phyloP scores from a whole-genome alignment of 1,140 invertebrate genomes.

The Danaus melanippus region DNA sequence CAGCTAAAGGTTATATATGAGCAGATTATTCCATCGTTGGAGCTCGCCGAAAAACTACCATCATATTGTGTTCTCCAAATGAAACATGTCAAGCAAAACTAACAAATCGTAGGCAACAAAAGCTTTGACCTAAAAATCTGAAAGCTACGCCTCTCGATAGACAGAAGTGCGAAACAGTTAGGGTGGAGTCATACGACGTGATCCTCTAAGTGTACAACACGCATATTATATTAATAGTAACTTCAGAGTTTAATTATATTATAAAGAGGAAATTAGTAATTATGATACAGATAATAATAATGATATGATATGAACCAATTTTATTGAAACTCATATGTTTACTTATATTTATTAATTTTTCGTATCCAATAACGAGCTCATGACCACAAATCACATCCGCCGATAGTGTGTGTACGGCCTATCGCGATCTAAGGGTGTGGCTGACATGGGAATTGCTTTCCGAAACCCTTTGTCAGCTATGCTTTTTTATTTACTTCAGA shows the following conservation, averaged over 20 bases:
- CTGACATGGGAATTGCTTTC: slow-evolving; percentile 39
- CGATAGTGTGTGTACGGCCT: slow-evolving; percentile 12
- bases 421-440: slow-evolving; percentile 23
- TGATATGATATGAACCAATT: no score
- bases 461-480: slow-evolving; percentile 36
- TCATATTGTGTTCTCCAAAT: slow-evolving; percentile 24
- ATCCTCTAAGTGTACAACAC: neutral
- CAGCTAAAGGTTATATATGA: no score
- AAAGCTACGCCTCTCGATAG: slow-evolving; percentile 28
- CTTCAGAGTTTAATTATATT: no score
- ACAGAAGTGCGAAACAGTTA: slow-evolving; percentile 23
- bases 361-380: no score
- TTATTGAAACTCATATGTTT: no score
- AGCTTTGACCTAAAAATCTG: slow-evolving; percentile 39
- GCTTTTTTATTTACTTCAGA: slow-evolving; percentile 30
- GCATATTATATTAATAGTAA: no score
- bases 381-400: no score
- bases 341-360: no score
- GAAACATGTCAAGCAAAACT: slow-evolving; percentile 31
- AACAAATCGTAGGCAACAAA: slow-evolving; percentile 34
- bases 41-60: slow-evolving; percentile 6
- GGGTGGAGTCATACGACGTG: slow-evolving; percentile 4
- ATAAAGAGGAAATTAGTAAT: no score
- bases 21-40: no score
- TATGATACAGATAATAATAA: no score